These are phyloP conservation scores for Muscicapa adusta DNA, from an alignment of 2,113 vertebrate species.

Conservation along the genomic window DNA sequence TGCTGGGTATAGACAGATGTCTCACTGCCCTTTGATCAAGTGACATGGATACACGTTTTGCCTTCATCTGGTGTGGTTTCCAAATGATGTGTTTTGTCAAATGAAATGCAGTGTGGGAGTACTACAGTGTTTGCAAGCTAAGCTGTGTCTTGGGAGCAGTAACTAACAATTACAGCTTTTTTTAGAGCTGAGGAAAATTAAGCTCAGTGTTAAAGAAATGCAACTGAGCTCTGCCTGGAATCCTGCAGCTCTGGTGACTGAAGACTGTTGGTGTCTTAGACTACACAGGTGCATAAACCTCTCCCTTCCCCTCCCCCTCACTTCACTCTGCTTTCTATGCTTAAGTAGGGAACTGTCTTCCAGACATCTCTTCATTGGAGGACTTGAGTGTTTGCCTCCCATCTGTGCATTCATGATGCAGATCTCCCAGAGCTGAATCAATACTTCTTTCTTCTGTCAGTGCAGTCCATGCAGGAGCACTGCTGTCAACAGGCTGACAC, in stretches of 20 bases:
- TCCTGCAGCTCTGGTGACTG: background rate
- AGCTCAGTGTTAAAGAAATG: background rate
- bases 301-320: background rate
- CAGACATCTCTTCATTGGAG: background rate
- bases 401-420: background rate
- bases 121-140: constrained; percentile 39
- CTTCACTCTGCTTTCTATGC: background rate
- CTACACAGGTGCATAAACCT: background rate
- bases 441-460: background rate
- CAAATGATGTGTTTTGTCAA: background rate
- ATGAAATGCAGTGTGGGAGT: constrained; percentile 19
- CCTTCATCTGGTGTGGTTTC: background rate
- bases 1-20: background rate
- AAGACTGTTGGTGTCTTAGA: background rate
- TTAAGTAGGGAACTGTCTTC: background rate
- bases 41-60: background rate
- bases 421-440: background rate
- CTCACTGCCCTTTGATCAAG: background rate
- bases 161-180: background rate
- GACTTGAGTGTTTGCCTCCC: background rate
- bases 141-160: constrained; percentile 33
- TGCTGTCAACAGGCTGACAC: background rate
- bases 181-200: constrained; percentile 15
- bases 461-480: background rate
- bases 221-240: background rate